These are phyloP conservation scores for Tetraneura akinire DNA, from an alignment of 1,140 invertebrate species.

Conservation along the genomic window DNA sequence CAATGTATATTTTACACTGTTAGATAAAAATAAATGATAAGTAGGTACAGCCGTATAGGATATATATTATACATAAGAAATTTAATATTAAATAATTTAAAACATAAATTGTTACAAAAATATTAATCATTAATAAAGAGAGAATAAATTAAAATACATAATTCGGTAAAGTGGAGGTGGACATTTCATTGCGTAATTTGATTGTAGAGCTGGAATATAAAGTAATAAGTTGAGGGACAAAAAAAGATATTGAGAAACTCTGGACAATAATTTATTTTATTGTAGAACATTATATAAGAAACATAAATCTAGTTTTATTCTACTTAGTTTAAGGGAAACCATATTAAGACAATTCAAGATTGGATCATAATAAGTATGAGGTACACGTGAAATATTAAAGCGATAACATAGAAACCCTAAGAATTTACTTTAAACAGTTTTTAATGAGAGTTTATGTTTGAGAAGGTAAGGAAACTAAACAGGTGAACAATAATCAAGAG, in stretches of 20 bases:
- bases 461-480: not conserved
- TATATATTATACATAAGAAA: no score
- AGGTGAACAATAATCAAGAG: not conserved
- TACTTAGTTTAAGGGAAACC: not conserved
- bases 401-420: not conserved
- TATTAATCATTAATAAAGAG: no score
- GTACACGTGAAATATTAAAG: not conserved
- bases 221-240: no score
- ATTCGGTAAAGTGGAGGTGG: not conserved
- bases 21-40: no score
- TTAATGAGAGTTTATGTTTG: not conserved
- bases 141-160: no score
- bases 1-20: no score
- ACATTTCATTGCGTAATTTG: not conserved
- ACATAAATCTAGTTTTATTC: not conserved
- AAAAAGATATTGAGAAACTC: constrained; percentile 4
- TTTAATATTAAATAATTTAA: no score
- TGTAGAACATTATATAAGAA: not conserved
- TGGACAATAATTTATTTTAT: not conserved
- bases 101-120: no score
- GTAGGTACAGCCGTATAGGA: no score
- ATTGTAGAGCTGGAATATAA: not conserved
- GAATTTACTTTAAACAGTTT: not conserved
- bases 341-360: not conserved
- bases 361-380: not conserved